Percentiles rank a stretch among this genome's conserved stretches.
phyloP scores from a whole-genome alignment of 2,888 invertebrate genomes.

The Protonemura montana region DNA sequence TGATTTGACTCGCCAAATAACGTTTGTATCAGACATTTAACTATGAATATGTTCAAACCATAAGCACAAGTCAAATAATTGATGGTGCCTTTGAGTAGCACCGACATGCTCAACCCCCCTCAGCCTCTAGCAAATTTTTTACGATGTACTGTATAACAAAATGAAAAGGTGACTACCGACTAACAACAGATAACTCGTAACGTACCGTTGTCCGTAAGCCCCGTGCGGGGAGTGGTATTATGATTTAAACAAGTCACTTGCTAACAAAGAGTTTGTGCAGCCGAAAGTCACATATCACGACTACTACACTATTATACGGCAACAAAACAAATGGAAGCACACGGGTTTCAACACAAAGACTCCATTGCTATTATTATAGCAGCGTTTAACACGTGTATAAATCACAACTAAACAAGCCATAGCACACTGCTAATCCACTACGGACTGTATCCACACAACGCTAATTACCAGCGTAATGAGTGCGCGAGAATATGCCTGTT shows the following conservation, averaged over 20 bases:
- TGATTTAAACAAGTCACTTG: conserved; percentile 2
- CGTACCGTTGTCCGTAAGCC: not conserved
- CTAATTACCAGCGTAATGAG: conserved; percentile 19
- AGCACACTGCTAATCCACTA: not conserved
- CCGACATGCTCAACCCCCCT: no score
- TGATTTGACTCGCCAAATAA: no score
- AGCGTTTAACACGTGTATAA: conserved; percentile 24
- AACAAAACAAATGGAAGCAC: conserved; percentile 25
- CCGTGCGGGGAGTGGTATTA: not conserved
- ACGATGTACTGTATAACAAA: not conserved
- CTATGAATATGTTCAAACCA: no score
- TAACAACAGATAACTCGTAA: not conserved
- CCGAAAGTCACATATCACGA: not conserved
- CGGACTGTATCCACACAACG: conserved; percentile 22
- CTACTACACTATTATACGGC: not conserved
- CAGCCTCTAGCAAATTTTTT: not conserved
- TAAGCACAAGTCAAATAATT: no score
- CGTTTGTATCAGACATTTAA: no score
- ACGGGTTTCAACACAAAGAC: conserved; percentile 10
- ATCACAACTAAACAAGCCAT: not conserved
- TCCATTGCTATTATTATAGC: conserved; percentile 25
- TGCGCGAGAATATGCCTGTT: not conserved
- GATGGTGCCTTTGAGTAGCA: no score
- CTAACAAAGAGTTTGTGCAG: conserved; percentile 1
- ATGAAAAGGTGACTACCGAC: not conserved